Percentiles rank a stretch among this genome's conserved stretches.
Evolutionary conservation across 1,140 invertebrate genomes (phyloP).

Genomic region (Ditylenchus dipsaci): DNA sequence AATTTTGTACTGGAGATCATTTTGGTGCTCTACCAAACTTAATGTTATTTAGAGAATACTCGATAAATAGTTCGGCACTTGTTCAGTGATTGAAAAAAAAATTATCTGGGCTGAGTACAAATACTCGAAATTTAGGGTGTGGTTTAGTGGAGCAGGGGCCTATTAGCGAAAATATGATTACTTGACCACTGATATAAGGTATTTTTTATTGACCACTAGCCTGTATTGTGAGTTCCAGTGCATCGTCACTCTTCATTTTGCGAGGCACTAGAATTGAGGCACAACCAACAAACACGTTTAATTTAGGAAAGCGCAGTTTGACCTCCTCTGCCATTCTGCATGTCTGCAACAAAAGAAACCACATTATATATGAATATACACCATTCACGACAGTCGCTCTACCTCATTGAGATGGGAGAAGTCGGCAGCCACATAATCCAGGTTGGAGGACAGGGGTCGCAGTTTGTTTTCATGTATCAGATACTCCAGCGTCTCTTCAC

Average conservation of each 20-base stretch:
- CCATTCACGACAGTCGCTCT: no score
- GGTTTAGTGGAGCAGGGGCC: no score
- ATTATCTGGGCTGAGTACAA: no score
- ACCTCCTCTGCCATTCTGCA: constrained; percentile 35
- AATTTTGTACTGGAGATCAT: no score
- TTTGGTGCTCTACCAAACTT: no score
- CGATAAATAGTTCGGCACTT: no score
- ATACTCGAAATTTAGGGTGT: no score
- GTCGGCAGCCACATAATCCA: constrained; percentile 37
- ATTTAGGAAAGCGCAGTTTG: constrained; percentile 23
- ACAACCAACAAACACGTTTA: constrained; percentile 36
- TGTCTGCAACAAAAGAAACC: constrained; percentile 16
- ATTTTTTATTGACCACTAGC: constrained; percentile 8
- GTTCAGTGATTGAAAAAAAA: no score
- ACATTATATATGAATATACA: no score
- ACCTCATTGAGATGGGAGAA: constrained; percentile 36
- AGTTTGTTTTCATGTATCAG: constrained; percentile 18
- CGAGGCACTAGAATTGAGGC: constrained; percentile 31
- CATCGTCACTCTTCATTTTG: constrained; percentile 22
- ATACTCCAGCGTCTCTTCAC: constrained; percentile 29
- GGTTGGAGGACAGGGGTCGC: constrained; percentile 9
- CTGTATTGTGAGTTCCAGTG: constrained; percentile 40
- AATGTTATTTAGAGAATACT: no score
- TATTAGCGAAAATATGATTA: no score
- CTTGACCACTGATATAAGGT: no score